These are phyloP conservation scores for Oxyura jamaicensis DNA, from an alignment of 2,113 vertebrate genomes.

Conservation along the genomic window DNA sequence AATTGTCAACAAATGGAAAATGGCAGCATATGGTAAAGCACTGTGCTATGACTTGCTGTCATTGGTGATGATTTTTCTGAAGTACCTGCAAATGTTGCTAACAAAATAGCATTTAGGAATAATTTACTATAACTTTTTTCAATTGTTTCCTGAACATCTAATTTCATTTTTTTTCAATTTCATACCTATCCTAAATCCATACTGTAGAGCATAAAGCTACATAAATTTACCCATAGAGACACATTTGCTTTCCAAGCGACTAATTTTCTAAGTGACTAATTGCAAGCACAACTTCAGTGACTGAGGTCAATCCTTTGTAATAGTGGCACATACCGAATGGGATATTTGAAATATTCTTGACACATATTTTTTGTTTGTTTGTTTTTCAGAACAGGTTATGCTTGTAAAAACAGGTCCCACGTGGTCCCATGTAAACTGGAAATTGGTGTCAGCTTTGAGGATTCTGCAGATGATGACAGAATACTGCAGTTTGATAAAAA, in stretches of 20 bases:
- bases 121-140: neutral
- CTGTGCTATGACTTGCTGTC: neutral
- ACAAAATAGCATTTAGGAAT: neutral
- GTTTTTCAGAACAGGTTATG: neutral
- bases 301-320: neutral
- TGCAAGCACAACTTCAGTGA: neutral
- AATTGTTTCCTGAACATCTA: neutral
- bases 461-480: neutral
- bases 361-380: neutral
- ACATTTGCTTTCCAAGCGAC: neutral
- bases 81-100: neutral
- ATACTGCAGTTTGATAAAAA: neutral
- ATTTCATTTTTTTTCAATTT: neutral
- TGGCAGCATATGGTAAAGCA: neutral
- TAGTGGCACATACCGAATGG: neutral
- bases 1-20: neutral
- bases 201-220: neutral
- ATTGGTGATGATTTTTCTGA: neutral
- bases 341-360: conserved; percentile 2
- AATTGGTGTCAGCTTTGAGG: neutral
- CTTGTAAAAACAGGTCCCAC: neutral
- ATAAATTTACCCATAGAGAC: neutral
- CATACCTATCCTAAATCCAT: neutral
- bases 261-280: neutral
- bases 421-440: neutral